Base-by-base conservation (phyloP, 2,888 invertebrate species). In the Eupithecia vulgata region DNA sequence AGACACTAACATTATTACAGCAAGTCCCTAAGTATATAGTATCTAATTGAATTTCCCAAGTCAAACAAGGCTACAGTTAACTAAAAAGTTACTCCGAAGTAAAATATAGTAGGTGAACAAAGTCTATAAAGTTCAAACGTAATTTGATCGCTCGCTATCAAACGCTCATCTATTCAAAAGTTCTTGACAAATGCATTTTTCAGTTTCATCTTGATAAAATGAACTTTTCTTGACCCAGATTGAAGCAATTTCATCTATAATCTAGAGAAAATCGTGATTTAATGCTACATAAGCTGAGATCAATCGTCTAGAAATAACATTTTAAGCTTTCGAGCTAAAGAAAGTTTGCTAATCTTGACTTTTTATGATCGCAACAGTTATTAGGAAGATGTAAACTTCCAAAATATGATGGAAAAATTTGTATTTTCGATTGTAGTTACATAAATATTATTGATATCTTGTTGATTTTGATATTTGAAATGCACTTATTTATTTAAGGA, bases 211-310 rank as follows among this genome's bases (percentile, higher is more conserved):
- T 45, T 57, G 68, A 71, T 66, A 71, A 61, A 74, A 21, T 40
- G 71, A 30, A 42, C 68, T 48, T 30, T 65, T 48, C n/a, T 45
- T 40, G 57, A 17, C 48, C 68, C 42, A 59, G 68, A 74, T 68
- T 40, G 70, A 35, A 30, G 21, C 62, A 42, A 73, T 73, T 64
- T 68, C 15, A 61, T 69, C 66, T 64, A 64, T 66, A 37, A 64
- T 64, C 64, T 37, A n/a, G 13, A 25, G 65, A 40, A 25, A 65
- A 65, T 40, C 17, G 37, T 12, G 10, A 10, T 40, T 65, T 65
- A 21, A 40, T 64, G 15, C 35, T 25, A 25, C 21, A 21, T 35
- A 37, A 40, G 21, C 37, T 21, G 25, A 40, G 21, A 37, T 21
- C 21, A 21, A 65, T 37, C 15, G 40, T 40, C 13, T 40, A 12